Conservation (phyloP, 2,888 invertebrate genomes). For the Lathronympha strigana region DNA sequence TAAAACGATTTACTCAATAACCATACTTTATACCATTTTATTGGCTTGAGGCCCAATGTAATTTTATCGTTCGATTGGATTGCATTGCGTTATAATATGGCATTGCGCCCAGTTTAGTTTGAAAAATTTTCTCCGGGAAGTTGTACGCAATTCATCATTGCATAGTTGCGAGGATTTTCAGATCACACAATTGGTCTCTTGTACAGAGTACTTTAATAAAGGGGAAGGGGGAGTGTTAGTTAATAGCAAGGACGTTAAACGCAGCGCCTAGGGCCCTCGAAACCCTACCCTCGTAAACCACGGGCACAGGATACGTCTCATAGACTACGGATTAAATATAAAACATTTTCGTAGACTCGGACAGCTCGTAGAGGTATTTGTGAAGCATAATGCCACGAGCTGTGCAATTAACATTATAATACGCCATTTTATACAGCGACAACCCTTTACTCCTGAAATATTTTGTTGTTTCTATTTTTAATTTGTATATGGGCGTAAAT, state of each 20-base stretch:
- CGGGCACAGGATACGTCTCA: conserved; percentile 19
- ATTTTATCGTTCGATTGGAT: conserved; percentile 27
- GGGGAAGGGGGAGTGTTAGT: conserved; percentile 48
- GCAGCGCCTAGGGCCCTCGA: conserved; percentile 44
- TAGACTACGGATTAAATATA: background rate
- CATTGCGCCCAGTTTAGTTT: conserved; percentile 16
- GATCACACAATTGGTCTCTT: conserved; percentile 43
- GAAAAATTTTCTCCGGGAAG: conserved; percentile 18
- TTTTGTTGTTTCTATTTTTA: no score
- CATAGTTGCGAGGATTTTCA: conserved; percentile 16
- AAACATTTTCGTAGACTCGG: background rate
- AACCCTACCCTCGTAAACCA: conserved; percentile 51
- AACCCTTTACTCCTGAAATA: no score
- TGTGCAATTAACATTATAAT: background rate
- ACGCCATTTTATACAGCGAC: no score
- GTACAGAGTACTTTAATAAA: conserved; percentile 38
- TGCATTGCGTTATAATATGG: conserved; percentile 32
- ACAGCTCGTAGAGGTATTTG: background rate
- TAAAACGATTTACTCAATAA: conserved; percentile 21
- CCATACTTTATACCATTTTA: conserved; percentile 23
- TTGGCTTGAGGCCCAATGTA: conserved; percentile 24
- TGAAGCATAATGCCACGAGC: background rate
- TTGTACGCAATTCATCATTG: conserved; percentile 23
- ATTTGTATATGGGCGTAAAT: no score
- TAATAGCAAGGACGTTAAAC: conserved; percentile 55